phyloP scores from a whole-genome alignment of 2,113 vertebrate genomes.

The Dipodomys ordii region DNA sequence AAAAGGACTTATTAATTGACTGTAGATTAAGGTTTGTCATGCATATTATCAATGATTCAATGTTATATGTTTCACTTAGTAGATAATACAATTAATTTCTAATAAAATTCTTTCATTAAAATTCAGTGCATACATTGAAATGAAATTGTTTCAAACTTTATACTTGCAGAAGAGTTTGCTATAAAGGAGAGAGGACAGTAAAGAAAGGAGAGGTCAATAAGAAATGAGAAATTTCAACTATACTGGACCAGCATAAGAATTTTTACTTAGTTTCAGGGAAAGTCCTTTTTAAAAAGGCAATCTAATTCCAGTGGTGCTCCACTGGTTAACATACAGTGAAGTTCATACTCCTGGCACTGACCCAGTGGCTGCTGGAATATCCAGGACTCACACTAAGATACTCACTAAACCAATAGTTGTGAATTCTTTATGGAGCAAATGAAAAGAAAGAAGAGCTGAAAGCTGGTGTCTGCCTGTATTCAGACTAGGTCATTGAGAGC shows the following conservation, averaged over 20 bases:
- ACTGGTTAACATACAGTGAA: neutral
- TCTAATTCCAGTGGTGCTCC: neutral
- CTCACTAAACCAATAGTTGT: neutral
- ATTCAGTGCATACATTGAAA: constrained; percentile 24
- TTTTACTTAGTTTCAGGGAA: neutral
- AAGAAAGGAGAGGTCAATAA: neutral
- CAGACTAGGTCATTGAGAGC: neutral
- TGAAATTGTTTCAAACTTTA: constrained; percentile 37
- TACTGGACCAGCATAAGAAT: neutral
- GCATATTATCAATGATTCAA: constrained; percentile 58
- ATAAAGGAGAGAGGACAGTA: neutral
- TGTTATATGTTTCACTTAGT: constrained; percentile 29
- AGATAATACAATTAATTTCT: constrained; percentile 31
- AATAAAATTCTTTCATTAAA: constrained; percentile 49
- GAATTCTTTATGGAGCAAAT: neutral
- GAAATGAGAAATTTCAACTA: neutral
- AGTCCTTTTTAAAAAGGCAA: neutral
- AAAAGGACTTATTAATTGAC: constrained; percentile 53
- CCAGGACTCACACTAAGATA: neutral
- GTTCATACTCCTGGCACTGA: neutral
- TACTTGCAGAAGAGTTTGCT: neutral
- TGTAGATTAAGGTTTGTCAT: constrained; percentile 49
- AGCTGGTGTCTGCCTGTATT: neutral
- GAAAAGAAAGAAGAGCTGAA: neutral
- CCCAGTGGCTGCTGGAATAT: neutral